Percentiles rank a stretch among this genome's conserved stretches.
Conservation (phyloP, 2,888 invertebrate genomes). For the Microchrysa polita region DNA sequence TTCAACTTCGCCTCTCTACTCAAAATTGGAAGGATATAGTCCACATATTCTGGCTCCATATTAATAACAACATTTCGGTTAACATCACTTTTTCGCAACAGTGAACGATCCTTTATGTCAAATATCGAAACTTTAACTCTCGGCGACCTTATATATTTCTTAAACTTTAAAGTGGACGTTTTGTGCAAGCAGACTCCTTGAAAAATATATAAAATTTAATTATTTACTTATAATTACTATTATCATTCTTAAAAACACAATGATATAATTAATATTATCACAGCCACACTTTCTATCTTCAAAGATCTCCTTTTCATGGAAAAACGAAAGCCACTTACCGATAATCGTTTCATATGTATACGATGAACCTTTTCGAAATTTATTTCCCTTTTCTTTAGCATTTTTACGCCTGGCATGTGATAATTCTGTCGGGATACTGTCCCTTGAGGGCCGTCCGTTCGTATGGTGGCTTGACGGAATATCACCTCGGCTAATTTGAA, state of each 20-base stretch:
- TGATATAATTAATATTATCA: too few species aligned
- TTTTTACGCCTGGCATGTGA: constrained; percentile 7
- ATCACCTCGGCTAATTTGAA: background rate
- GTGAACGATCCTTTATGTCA: constrained; percentile 32
- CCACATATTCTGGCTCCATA: constrained; percentile 43
- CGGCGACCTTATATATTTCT: constrained; percentile 38
- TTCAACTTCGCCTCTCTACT: constrained; percentile 40
- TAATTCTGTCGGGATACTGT: background rate
- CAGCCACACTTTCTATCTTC: too few species aligned
- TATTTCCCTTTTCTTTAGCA: background rate
- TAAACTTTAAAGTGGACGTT: constrained; percentile 43
- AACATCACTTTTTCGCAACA: constrained; percentile 37
- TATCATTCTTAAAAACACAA: too few species aligned
- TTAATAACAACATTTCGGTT: constrained; percentile 44
- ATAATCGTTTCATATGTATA: constrained; percentile 31
- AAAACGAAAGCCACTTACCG: too few species aligned
- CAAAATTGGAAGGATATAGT: constrained; percentile 46
- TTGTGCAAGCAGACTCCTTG: constrained; percentile 42
- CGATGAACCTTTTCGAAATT: too few species aligned
- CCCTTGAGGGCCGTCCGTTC: background rate
- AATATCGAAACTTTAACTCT: constrained; percentile 42
- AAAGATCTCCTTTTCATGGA: too few species aligned
- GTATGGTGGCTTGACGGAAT: background rate
- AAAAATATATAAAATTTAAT: too few species aligned
- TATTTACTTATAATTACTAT: too few species aligned